Base-by-base conservation (phyloP, 2,797 vertebrate genomes). In the Microctenopoma lineatum region DNA sequence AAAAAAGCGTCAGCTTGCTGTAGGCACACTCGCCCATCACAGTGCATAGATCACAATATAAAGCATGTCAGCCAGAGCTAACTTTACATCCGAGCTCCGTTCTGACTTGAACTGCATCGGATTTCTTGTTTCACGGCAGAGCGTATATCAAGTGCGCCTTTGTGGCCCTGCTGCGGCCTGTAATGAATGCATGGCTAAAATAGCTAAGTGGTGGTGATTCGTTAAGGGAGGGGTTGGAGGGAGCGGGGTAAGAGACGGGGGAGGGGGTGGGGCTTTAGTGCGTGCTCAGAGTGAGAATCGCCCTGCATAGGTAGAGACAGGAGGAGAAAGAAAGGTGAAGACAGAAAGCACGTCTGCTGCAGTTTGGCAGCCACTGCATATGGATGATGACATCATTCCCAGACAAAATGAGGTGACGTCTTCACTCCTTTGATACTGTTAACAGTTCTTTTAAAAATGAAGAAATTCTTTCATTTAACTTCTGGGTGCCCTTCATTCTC, bases 131-230 rank as follows among this genome's bases (percentile, higher is more conserved):
- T 80, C 52, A 56, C 32, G n/a, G 53, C 63, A 13, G 69, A 72
- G 81, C 13, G 59, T 79, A 75, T 77, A 88, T 88, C 77, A 83
- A 79, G 70, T 26, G 3, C 1, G 51, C 69, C 72, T 83, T 79
- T 80, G 77, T 80, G 81, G 80, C 68, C 74, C 72, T 81, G 70
- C 77, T 66, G 70, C 9, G 46, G 81, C 70, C 68, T 12, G 36
- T 83, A 83, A 91, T 90, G 89, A 86, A 88, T 83, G 83, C 79
- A 81, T 65, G 67, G 81, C 83, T 87, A 73, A 89, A 88, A 90
- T 72, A 81, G 41, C 67, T 77, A 84, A 88, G 85, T 82, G 79
- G 74, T 21, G 16, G 77, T 50, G 77, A 68, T 86, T 88, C 47
- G 69, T 89, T 86, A 84, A 75, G 60, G 65, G 64, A 64, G 47